Base-by-base conservation (phyloP, 1,140 invertebrate genomes). In the Melanaphis sacchari region DNA sequence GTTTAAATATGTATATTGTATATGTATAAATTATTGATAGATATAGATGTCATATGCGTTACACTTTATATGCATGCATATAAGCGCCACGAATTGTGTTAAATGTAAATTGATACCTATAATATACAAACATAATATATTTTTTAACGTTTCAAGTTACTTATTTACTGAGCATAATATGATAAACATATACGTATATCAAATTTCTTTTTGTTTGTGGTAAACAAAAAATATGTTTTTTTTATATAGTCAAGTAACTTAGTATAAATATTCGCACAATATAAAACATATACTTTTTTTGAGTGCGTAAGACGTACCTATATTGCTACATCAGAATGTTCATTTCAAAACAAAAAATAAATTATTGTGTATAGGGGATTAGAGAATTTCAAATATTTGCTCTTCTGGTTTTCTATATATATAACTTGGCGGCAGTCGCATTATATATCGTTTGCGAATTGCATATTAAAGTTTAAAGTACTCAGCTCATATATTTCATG, bases 241-340 rank as follows among this genome's bases (percentile, higher is more conserved):
- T 81, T 38, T 38, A 66, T 66, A n/a, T 31, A 1, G 31, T 31
- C 11, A 1, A 66, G 59, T n/a, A n/a, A 66, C 54, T 59, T 31
- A 11, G n/a, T 26, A 59, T 31, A 31, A 59, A 59, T 59, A 26
- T 59, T 59, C 59, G 31, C 59, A 66, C 15, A 52, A 52, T 76
- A 76, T n/a, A n/a, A 76, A 76, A 36, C 15, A n/a, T 76, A 24
- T 36, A 76, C 31, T 76, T n/a, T 76, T 36, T n/a, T 76, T 15
- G 31, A 76, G 36, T 36, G 15, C 59, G 31, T 66, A 59, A 31
- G 26, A 76, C 59, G 0, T 76, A 76, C 59, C 11, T 36, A n/a
- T 76, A 76, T 76, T 76, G 59, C 59, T n/a, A n/a, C 59, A 76
- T 36, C 59, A 76, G 59, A 76, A 76, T 76, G 59, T 66, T n/a